Evolutionary conservation across 2,888 invertebrate species (phyloP).

Genomic region (Amaurobius ferox): DNA sequence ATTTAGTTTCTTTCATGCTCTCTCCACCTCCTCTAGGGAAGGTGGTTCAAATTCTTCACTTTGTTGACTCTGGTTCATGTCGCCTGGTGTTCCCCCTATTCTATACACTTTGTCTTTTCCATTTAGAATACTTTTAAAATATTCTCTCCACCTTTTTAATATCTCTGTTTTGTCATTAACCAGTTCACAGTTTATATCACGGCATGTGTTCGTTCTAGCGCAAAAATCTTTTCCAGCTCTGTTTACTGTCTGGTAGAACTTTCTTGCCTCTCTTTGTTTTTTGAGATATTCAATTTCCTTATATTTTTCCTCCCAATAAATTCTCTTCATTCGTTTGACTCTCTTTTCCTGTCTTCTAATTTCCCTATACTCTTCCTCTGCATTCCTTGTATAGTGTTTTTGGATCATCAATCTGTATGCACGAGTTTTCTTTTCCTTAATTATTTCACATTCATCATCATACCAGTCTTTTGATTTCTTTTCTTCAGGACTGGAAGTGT

Average conservation of each 20-base stretch:
- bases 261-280: slow-evolving; percentile 20
- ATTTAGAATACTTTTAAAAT: background rate
- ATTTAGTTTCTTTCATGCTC: background rate
- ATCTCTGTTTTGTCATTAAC: slow-evolving; percentile 14
- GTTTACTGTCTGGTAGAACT: background rate
- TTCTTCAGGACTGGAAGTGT: background rate
- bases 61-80: background rate
- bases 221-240: background rate
- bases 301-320: background rate
- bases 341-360: slow-evolving; percentile 22
- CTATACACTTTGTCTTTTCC: background rate
- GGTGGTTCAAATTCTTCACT: background rate
- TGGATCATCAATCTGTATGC: slow-evolving; percentile 16
- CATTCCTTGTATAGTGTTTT: background rate
- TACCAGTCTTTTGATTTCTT: background rate
- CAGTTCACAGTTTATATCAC: slow-evolving; percentile 3
- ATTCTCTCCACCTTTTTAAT: background rate
- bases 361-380: slow-evolving; percentile 17
- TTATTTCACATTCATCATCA: background rate
- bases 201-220: slow-evolving; percentile 9
- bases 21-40: background rate
- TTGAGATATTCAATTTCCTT: background rate
- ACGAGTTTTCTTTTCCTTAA: background rate
- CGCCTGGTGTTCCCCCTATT: background rate
- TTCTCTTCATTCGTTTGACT: slow-evolving; percentile 6